Base-by-base conservation (phyloP, 1,140 invertebrate genomes). In the Plutomurus gul region DNA sequence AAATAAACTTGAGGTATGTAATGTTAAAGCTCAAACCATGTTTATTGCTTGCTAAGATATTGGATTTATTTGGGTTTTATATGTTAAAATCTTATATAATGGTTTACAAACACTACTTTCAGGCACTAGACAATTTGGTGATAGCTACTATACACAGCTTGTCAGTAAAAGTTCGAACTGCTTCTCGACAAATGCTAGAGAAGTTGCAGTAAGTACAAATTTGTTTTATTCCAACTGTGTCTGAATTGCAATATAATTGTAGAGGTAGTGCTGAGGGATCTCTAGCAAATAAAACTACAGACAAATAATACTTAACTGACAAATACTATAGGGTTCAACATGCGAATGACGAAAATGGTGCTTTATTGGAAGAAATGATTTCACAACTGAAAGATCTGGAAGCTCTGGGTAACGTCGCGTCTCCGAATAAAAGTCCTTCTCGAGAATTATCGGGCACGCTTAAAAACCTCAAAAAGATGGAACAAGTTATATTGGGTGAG, bases 91-190 rank as follows among this genome's bases (percentile, higher is more conserved):
- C n/a, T n/a, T n/a, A n/a, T n/a, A n/a, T n/a, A n/a, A n/a, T n/a
- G n/a, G n/a, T n/a, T n/a, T n/a, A n/a, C n/a, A n/a, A n/a, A n/a
- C n/a, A n/a, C 18, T 65, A n/a, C 36, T n/a, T 33, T 33, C 11
- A 88, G 84, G 87, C 87, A 16, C 81, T 89, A 75, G 90, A 91
- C 84, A 88, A 87, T 82, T 84, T 91, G 70, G 89, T 91, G 36
- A 89, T 91, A 43, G 87, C 89, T 8, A 90, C 90, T 5, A 88
- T 91, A 72, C 87, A 89, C 83, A 89, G 89, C 71, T 83, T 91
- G 36, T 90, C 90, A 27, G 86, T 85, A 36, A 91, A 91, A 85
- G 85, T 91, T 27, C 86, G 89, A 82, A 86, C 85, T 8, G 86
- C 86, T 36, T 89, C 88, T 11, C 86, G 88, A 51, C 86, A 84